Percentiles rank a stretch among this genome's conserved stretches.
Evolutionary conservation across 2,113 vertebrate genomes (phyloP).

Genomic region (Panthera leo): DNA sequence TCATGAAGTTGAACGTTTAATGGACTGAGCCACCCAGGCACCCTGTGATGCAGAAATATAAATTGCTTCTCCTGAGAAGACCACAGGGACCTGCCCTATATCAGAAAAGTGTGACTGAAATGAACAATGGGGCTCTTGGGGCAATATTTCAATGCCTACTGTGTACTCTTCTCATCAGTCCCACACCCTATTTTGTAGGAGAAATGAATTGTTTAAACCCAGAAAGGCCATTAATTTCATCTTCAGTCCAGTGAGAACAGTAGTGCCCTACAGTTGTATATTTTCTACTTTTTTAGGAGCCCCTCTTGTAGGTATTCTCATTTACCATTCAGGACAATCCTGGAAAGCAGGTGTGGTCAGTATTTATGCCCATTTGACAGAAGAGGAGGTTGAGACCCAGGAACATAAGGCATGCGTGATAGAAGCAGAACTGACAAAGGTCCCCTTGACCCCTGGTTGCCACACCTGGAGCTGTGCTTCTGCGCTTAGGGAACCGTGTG

Average conservation of each 20-base stretch:
- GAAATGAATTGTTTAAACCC: slow-evolving; percentile 10
- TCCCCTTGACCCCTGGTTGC: background rate
- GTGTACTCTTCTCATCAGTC: background rate
- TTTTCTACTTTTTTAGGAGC: background rate
- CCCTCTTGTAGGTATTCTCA: background rate
- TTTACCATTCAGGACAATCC: background rate
- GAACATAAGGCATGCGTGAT: background rate
- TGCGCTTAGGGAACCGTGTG: background rate
- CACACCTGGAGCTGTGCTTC: background rate
- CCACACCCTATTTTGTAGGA: background rate
- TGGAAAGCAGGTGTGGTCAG: background rate
- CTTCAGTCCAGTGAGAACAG: background rate
- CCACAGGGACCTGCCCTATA: accelerated
- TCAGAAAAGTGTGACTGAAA: background rate
- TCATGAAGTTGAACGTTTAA: too few relatives aligned
- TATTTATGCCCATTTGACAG: background rate
- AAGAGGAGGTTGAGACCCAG: background rate
- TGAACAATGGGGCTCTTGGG: background rate
- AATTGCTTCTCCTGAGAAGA: accelerated
- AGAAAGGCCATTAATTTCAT: background rate
- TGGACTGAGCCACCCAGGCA: too few relatives aligned
- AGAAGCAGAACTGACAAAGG: background rate
- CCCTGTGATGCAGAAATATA: background rate
- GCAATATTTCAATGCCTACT: accelerated
- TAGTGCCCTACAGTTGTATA: background rate